phyloP scores from a whole-genome alignment of 2,797 vertebrate species.

The Poecilia velifera region DNA sequence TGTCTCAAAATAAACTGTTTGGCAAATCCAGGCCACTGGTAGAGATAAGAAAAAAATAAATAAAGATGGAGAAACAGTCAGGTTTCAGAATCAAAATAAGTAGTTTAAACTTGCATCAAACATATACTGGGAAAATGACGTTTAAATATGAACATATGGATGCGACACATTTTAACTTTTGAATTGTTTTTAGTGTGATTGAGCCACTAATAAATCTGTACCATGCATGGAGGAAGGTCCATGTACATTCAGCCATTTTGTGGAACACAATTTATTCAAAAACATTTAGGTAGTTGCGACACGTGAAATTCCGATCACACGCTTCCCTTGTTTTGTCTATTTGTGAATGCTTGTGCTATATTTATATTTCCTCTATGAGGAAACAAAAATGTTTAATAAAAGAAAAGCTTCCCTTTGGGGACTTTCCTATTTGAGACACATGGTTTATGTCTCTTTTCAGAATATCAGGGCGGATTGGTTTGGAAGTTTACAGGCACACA shows the following conservation, averaged over 20 bases:
- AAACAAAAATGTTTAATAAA: conserved; percentile 23
- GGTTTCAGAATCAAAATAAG: background rate
- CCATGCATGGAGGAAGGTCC: background rate
- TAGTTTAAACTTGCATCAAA: background rate
- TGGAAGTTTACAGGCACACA: background rate
- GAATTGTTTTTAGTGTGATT: background rate
- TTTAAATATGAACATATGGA: background rate
- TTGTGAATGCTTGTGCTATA: conserved; percentile 26
- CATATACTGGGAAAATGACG: background rate
- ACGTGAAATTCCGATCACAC: conserved; percentile 55
- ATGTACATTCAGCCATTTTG: no score
- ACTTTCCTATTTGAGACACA: conserved; percentile 31
- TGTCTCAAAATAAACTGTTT: conserved; percentile 37
- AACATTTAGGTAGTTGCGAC: background rate
- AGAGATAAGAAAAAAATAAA: conserved; percentile 13
- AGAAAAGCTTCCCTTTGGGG: conserved; percentile 23
- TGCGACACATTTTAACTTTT: background rate
- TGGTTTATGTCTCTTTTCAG: conserved; percentile 4
- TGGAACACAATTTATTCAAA: background rate
- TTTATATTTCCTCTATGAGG: conserved; percentile 43
- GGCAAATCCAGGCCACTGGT: conserved; percentile 57
- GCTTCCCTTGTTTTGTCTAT: conserved; percentile 44
- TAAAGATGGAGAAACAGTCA: background rate
- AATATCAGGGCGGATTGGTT: background rate
- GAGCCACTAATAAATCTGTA: background rate